Percentiles rank a stretch among this genome's conserved stretches.
phyloP scores from a whole-genome alignment of 2,113 vertebrate species.

The Larimichthys polyactis region DNA sequence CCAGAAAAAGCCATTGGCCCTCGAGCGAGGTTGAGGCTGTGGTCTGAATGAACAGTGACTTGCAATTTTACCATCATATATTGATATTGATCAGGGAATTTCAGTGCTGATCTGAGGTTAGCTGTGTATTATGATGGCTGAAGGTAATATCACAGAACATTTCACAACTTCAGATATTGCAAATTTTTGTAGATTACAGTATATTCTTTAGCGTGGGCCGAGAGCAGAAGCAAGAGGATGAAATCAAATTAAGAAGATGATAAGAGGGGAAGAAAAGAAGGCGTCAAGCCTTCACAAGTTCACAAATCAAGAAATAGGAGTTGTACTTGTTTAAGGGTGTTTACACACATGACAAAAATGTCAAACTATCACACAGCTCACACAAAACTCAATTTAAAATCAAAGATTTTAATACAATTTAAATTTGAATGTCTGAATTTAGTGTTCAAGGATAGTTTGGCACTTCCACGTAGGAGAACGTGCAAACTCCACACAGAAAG shows the following conservation, averaged over 20 bases:
- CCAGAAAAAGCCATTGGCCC: conserved; percentile 32
- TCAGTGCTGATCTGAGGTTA: conserved; percentile 32
- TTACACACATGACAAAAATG: background rate
- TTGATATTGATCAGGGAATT: conserved; percentile 63
- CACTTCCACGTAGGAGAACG: too few relatives aligned
- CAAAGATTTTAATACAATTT: too few relatives aligned
- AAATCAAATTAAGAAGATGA: conserved; percentile 36
- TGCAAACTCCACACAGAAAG: too few relatives aligned
- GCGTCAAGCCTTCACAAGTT: background rate
- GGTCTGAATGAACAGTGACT: conserved; percentile 57
- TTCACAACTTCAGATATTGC: conserved; percentile 22
- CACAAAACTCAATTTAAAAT: background rate
- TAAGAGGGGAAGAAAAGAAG: background rate
- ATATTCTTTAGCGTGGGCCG: background rate
- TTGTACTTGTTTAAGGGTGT: background rate
- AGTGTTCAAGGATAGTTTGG: too few relatives aligned
- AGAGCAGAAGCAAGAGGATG: conserved; percentile 26
- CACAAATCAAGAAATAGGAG: background rate
- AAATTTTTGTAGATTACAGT: conserved; percentile 18
- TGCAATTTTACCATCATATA: conserved; percentile 58
- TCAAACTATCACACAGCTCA: background rate
- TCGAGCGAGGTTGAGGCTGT: conserved; percentile 9
- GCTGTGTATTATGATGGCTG: conserved; percentile 41
- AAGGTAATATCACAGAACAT: conserved; percentile 49
- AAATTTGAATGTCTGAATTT: too few relatives aligned